Conservation (phyloP, 2,888 invertebrate genomes). For the Amphipoea lucens region DNA sequence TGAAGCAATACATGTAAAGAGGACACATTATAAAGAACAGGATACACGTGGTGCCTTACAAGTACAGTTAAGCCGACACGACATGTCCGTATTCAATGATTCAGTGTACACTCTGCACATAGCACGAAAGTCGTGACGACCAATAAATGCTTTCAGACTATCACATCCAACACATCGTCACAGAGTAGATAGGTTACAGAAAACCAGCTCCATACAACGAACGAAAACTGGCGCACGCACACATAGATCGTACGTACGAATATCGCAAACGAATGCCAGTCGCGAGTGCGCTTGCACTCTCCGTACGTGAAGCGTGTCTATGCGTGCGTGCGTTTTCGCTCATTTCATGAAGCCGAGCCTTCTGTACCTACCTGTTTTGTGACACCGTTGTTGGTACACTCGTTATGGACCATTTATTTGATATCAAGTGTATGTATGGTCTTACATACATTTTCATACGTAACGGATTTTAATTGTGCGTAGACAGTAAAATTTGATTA, state of each 20-base stretch:
- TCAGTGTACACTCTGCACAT: conserved; percentile 69
- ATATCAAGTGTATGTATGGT: conserved; percentile 55
- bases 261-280: not conserved
- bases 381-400: conserved; percentile 54
- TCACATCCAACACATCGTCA: conserved; percentile 38
- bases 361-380: not conserved
- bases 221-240: not conserved
- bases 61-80: conserved; percentile 65
- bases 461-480: conserved; percentile 58
- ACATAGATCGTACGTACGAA: not conserved
- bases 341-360: not conserved
- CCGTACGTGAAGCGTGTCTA: not conserved
- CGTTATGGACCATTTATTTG: conserved; percentile 73
- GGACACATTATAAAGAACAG: conserved; percentile 60
- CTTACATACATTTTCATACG: conserved; percentile 49
- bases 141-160: conserved; percentile 78
- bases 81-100: conserved; percentile 64
- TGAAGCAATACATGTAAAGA: conserved; percentile 54
- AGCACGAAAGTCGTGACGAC: conserved; percentile 82
- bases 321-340: conserved; percentile 11
- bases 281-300: not conserved
- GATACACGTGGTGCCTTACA: conserved; percentile 64
- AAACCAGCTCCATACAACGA: not conserved
- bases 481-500: conserved; percentile 43
- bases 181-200: conserved; percentile 7